Conservation (phyloP, 2,888 invertebrate species). For the Calliopum simillimum region DNA sequence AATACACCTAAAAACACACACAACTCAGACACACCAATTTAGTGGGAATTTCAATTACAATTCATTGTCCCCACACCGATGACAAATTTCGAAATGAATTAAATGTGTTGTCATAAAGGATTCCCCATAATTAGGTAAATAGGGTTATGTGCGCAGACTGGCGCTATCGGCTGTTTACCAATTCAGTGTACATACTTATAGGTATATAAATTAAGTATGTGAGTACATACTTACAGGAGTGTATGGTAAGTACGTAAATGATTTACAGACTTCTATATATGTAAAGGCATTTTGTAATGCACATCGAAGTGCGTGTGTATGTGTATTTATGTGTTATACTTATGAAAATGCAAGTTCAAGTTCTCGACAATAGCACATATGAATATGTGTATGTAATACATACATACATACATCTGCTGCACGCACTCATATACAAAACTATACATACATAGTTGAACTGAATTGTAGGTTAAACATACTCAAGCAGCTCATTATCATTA, state of each 20-base stretch:
- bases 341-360: conserved; percentile 32
- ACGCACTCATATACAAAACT: neutral
- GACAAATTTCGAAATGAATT: conserved; percentile 30
- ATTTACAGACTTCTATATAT: neutral
- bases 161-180: neutral
- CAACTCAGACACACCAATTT: conserved; percentile 4
- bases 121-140: conserved; percentile 37
- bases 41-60: neutral
- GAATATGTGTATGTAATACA: neutral
- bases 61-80: neutral
- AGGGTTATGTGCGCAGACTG: neutral
- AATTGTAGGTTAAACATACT: conserved; percentile 37
- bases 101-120: conserved; percentile 38
- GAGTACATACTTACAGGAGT: neutral
- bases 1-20: too few relatives aligned
- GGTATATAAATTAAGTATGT: conserved; percentile 8
- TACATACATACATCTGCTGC: neutral
- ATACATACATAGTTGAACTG: conserved; percentile 10
- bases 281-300: too few relatives aligned
- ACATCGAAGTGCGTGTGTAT: neutral
- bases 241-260: neutral
- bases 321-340: conserved; percentile 14
- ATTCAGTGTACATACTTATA: conserved; percentile 1
- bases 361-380: conserved; percentile 14
- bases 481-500: conserved; percentile 43